Base-by-base conservation (phyloP, 2,113 vertebrate species). In the Charina bottae region DNA sequence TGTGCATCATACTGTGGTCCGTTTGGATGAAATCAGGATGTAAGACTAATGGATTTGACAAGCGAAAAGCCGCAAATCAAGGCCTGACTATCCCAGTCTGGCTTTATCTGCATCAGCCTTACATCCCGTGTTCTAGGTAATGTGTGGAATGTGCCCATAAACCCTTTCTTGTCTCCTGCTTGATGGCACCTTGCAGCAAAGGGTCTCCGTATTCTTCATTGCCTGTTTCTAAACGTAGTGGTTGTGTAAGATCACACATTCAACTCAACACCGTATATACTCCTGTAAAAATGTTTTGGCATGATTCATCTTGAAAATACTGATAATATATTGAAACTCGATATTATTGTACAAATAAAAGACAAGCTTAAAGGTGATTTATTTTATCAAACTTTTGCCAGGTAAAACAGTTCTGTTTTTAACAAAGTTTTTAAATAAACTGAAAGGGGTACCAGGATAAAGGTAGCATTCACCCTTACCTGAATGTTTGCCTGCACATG, bases 261-360 rank as follows among this genome's bases (percentile, higher is more conserved):
- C 90, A 2, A 62, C 93, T 0, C 0, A 89, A 90, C 85, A 2
- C 94, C 90, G 42, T 33, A 54, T 33, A 54, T 64, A 37, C 9
- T 92, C 83, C 93, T 96, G 96, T 94, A 96, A 97, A 97, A 42
- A 91, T 95, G 87, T 90, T 84, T 94, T 33, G 83, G 89, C 90
- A 89, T 85, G 95, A 94, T 90, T 94, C 90, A 6, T 93, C 15
- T 92, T 94, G 90, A 94, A 96, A 90, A 96, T 91, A 90, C 53
- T 49, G 23, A 92, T 93, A 93, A 97, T 94, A 94, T 97, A 97
- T 97, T 96, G 96, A 97, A 92, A 55, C 9, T 0, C 59, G 95
- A 94, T 95, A 87, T 83, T 72, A 83, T 84, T 94, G 94, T 93
- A 90, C 93, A 93, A 94, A 94, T 0, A 1, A 64, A 90, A 94